phyloP scores from a whole-genome alignment of 2,797 vertebrate genomes.

The Heteromormyrus szaboi region DNA sequence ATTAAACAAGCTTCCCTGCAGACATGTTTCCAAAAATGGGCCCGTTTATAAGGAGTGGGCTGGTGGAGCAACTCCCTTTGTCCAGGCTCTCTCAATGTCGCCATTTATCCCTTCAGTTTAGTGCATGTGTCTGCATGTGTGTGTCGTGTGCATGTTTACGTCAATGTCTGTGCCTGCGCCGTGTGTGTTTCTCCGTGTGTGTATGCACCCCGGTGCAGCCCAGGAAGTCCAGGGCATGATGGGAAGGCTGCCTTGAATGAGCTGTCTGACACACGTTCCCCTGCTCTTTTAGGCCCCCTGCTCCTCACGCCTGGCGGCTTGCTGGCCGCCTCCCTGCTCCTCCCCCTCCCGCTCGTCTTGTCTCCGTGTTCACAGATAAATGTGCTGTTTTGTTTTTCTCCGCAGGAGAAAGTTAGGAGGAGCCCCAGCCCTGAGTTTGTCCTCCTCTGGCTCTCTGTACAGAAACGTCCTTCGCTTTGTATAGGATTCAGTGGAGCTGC shows the following conservation, averaged over 20 bases:
- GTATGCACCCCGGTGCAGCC: not conserved
- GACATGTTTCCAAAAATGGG: slow-evolving; percentile 1
- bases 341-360: not conserved
- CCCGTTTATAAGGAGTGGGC: not conserved
- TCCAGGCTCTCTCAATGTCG: not conserved
- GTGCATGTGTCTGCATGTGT: not conserved
- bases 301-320: not conserved
- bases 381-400: not conserved
- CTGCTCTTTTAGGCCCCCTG: not conserved
- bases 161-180: not conserved
- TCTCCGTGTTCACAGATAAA: not conserved
- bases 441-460: not conserved
- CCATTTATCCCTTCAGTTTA: not conserved
- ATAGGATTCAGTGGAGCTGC: not conserved
- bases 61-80: not conserved
- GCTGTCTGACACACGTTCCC: not conserved
- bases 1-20: not conserved
- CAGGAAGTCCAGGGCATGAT: not conserved
- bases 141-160: not conserved
- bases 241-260: not conserved
- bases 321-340: not conserved
- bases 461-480: not conserved
- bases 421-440: not conserved
- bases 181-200: not conserved
- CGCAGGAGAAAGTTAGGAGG: not conserved